Conservation (phyloP, 37 sponge, comb jelly and placozoan genomes). For the Hexactinellida sp. region DNA sequence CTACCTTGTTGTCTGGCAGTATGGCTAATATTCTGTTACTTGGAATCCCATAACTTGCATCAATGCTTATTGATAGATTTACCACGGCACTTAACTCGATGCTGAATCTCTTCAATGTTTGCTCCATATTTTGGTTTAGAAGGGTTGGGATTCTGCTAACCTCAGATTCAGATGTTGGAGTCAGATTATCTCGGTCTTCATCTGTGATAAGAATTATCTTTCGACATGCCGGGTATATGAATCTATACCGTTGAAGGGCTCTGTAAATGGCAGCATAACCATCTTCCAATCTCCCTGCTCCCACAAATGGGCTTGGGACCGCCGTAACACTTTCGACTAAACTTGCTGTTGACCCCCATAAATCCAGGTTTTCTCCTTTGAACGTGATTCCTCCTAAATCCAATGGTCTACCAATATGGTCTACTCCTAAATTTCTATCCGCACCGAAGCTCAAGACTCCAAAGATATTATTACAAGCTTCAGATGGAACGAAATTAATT, state of each 20-base stretch:
- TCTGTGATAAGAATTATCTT: neutral
- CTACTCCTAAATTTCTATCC: neutral
- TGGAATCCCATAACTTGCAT: neutral
- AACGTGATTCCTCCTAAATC: constrained; percentile 2
- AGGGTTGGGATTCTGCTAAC: neutral
- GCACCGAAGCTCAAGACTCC: constrained; percentile 2
- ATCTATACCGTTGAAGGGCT: neutral
- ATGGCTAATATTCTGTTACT: neutral
- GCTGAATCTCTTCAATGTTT: neutral
- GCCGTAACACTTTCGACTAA: neutral
- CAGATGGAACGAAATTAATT: neutral
- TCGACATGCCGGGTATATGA: neutral
- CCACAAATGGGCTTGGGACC: neutral
- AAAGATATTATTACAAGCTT: neutral
- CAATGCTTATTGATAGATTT: neutral
- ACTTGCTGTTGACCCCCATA: neutral
- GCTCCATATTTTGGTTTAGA: neutral
- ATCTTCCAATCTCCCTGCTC: constrained; percentile 4
- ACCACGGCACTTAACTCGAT: neutral
- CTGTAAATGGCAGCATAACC: neutral
- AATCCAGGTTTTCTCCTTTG: neutral
- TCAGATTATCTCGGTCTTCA: neutral
- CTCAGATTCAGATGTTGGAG: neutral
- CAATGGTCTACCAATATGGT: constrained; percentile 12
- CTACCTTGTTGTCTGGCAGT: neutral